phyloP scores from a whole-genome alignment of 2,797 vertebrate genomes.

The Alca torda region DNA sequence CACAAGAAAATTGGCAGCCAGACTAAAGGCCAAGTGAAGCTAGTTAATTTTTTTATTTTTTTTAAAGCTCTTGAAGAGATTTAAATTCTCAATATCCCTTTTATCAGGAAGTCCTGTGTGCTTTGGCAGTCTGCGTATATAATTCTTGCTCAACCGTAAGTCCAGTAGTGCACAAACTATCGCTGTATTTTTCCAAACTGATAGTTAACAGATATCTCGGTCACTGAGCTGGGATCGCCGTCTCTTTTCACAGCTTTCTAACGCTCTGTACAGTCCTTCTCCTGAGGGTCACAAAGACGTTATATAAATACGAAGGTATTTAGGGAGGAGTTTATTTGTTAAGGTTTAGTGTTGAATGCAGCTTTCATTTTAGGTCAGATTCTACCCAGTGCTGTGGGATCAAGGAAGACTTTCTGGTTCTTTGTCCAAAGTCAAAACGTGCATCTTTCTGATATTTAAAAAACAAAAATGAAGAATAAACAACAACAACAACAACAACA shows the following conservation, averaged over 20 bases:
- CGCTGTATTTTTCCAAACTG: background rate
- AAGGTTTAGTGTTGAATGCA: background rate
- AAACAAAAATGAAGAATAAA: background rate
- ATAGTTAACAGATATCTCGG: background rate
- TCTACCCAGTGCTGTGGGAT: background rate
- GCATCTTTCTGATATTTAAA: background rate
- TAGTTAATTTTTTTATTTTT: background rate
- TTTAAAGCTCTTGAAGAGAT: background rate
- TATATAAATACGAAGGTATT: background rate
- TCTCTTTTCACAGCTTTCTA: background rate
- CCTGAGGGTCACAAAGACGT: background rate
- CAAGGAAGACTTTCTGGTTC: background rate
- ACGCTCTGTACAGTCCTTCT: background rate
- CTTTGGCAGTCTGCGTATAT: background rate
- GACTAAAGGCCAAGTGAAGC: background rate
- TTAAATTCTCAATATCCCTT: background rate
- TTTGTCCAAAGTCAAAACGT: background rate
- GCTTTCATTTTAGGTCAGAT: background rate
- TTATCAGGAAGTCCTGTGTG: background rate
- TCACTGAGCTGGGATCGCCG: background rate
- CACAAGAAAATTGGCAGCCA: background rate
- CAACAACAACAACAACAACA: background rate
- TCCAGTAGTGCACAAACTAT: background rate
- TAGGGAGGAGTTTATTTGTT: background rate
- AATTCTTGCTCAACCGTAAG: background rate